Base-by-base conservation (phyloP, 1,140 invertebrate species). In the Drosophila leontia region DNA sequence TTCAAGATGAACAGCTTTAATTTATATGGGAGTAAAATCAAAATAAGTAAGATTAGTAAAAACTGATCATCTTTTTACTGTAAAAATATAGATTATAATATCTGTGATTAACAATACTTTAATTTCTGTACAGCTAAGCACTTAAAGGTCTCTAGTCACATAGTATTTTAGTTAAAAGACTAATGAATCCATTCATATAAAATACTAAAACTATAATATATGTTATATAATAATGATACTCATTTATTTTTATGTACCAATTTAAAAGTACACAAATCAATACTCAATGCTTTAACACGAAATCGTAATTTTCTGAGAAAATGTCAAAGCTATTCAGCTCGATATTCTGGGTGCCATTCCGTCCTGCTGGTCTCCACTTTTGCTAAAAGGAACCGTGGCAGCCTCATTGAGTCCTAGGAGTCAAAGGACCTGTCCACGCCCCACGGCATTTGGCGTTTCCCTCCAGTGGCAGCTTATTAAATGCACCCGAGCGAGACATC, bases 401-500 rank as follows among this genome's bases (percentile, higher is more conserved):
- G 51, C 45, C 50, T 63, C 51, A 75, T 58, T 75, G 72, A 75
- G 53, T 39, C 39, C 44, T 53, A 34, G 44, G 34, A 75, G 59
- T 68, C 62, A 75, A 75, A 76, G 47, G 37, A 45, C 48, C 60
- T 56, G 45, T 26, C 60, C n/a, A 37, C 15, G 13, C 39, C 42
- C 56, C 42, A 11, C 17, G 23, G 35, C 8, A 15, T 42, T 37
- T 35, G 35, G 39, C 39, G 44, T 47, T 29, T 26, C 41, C 53
- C 53, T 56, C 35, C 53, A 35, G 53, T 56, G 50, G 45, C 37
- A 65, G 84, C 78, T 86, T 86, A 86, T 86, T 86, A 86, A 82
- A 86, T 82, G 82, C 82, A 86, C 34, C 80, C 70, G 78, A 86
- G 82, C 82, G 79, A 79, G 72, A 86, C 78, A 86, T 86, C 82